Evolutionary conservation across 2,113 vertebrate species (phyloP), one percentile per base, ranked within the genome.

Genomic region (Mirounga angustirostris): DNA sequence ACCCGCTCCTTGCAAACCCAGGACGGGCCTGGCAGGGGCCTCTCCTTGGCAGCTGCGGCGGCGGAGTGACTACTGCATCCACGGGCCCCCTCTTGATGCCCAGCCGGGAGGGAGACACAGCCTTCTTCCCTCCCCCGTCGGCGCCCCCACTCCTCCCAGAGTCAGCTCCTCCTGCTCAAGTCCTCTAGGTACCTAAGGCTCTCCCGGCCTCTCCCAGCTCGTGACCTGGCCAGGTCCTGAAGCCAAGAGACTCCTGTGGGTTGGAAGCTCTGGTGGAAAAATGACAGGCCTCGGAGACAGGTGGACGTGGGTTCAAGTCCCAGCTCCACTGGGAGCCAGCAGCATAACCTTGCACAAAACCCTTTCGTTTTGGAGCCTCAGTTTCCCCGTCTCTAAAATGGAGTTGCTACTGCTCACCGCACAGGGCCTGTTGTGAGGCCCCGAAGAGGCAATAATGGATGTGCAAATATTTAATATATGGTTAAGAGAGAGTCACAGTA

Each of bases 1-100:
- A 97, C 95, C 94, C 98, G 97, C 97, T 98, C 97, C 95, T 94
- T 94, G 88, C 81, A 97, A 91, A 94, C 81, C 97, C 95, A 95
- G 95, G 94, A 94, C 83, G 94, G 96, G 90, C 91, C 91, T 93
- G 69, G 91, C 94, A 96, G 73, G 81, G 96, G 93, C 81, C 79
- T 78, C 28, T 6, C 91, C 91, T 84, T 80, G 94, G 96, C 81
- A 73, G 80, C 80, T 43, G 61, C 83, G 69, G 89, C 18, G 26
- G 63, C 71, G 89, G 78, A 94, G 79, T 80, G 91, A 91, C 82
- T 80, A 97, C 54, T 54, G 59, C 78, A 97, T 36, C 89, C 67
- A 93, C 65, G 95, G 89, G 87, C 93, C 81, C 80, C 28, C 28
- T 96, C 74, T 76, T 59, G 69, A 46, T 1, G 26, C 30, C 92